Base-by-base conservation (phyloP, 1,140 invertebrate genomes). In the Drosophila arawakana region DNA sequence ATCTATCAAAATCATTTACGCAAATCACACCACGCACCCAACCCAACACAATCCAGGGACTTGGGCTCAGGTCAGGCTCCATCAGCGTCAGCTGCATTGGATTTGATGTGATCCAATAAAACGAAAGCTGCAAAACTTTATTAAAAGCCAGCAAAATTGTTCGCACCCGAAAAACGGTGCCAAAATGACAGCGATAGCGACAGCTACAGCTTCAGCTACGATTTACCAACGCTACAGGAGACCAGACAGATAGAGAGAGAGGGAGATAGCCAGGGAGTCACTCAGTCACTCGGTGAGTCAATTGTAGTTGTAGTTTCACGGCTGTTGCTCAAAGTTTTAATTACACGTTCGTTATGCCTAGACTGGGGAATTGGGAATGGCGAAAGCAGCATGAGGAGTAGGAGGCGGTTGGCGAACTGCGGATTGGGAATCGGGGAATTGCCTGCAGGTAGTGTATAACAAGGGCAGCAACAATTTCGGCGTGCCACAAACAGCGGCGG, bases 1-100 rank as follows among this genome's bases (percentile, higher is more conserved):
- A 89, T 80, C 83, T 83, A 88, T 88, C 83, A 88, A 88, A 88
- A 89, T 89, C 83, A 86, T 89, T 88, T 88, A 88, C 80, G 77
- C 80, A 86, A 86, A 86, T 86, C 83, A 59, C 80, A 76, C 44
- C 13, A 73, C 72, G 54, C 50, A 47, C 70, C 60, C 13, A 76
- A 73, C 66, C 58, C 46, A 21, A 57, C 13, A 7, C 35, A 57
- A 7, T 1, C 18, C 39, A 10, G 18, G n/a, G 44, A 18, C 18
- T 34, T 30, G 49, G 37, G 35, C 37, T 58, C 49, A 41, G 39
- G 46, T 66, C 79, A 46, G 63, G 59, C 59, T 63, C 60, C 79
- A 67, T 83, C 76, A 76, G 66, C 67, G 73, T 76, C 68, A 69
- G 57, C 73, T 59, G 65, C 76, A 59, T 46, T 44, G 65, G 44